Conservation (phyloP, 1,140 invertebrate species). For the Cyrtorhinus lividipennis region DNA sequence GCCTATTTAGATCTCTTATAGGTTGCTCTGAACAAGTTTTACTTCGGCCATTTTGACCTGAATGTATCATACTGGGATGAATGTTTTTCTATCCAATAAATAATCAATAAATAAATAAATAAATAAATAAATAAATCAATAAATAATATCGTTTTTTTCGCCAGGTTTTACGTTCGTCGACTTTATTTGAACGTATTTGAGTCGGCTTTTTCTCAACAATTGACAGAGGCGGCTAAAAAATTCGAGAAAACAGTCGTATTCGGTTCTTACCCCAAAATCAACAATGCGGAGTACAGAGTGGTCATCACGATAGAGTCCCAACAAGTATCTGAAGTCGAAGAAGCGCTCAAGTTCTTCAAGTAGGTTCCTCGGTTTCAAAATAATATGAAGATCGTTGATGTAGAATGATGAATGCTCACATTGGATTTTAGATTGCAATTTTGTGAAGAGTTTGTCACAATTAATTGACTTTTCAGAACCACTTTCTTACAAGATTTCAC, state of each 20-base stretch:
- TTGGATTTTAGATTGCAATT: not conserved
- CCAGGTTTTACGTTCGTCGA: constrained; percentile 29
- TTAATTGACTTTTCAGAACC: not conserved
- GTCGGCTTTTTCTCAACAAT: constrained; percentile 35
- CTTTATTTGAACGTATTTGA: constrained; percentile 43
- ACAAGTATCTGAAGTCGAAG: constrained; percentile 25
- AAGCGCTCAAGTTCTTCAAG: constrained; percentile 29
- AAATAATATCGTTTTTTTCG: not conserved
- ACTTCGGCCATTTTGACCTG: no score
- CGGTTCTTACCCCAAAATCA: constrained; percentile 51
- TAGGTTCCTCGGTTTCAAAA: constrained; percentile 8
- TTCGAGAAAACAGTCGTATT: constrained; percentile 40
- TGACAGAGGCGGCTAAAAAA: constrained; percentile 37
- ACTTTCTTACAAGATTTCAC: no score
- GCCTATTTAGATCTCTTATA: no score
- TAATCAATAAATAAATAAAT: no score
- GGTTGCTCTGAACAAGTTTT: no score
- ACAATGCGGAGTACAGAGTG: constrained; percentile 32
- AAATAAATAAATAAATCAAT: no score
- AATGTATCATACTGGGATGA: no score
- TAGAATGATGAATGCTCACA: no score
- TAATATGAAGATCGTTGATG: not conserved
- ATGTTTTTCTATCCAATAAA: no score
- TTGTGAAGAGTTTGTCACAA: no score
- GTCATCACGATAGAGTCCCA: constrained; percentile 36